Base-by-base conservation (phyloP, 2,888 invertebrate species). In the Eristalis tenax region DNA sequence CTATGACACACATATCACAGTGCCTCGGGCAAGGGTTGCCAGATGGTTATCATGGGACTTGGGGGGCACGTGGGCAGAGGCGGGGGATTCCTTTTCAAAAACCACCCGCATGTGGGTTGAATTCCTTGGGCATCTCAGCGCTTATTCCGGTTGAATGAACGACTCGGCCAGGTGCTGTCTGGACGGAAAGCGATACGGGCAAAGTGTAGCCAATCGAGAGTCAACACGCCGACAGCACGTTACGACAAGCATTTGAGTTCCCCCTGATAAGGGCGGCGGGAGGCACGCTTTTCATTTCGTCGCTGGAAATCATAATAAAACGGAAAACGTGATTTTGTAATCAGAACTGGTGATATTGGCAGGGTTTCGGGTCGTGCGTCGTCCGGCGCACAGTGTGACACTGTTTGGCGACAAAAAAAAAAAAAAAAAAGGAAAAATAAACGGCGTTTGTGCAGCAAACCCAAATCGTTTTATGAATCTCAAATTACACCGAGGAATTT, bases 71-170 rank as follows among this genome's bases (percentile, higher is more conserved):
- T 18, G 50, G 50, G 2, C 18, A 5, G 50, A 8, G 18, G 50
- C 6, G 50, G 50, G 18, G 18, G 18, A 38, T 13, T 13, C 1
- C 8, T n/a, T n/a, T 11, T 32, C 5, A 5, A 10, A 15, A 32
- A n/a, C 35, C 64, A 18, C 50, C 43, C 26, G 40, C 40, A 40
- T 65, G 65, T 26, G 43, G 18, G 50, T 50, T 50, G 50, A 50
- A 18, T 50, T 50, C 50, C 64, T 38, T 23, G 22, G 64, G 23
- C 18, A 28, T 38, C 38, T 8, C 18, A 28, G 40, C 0, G 18
- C 50, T 28, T 68, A 18, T 56, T 50, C 18, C 50, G 50, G 68
- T 68, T 68, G 50, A 68, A 56, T 32, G 68, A 56, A 68, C 68
- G 50, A 18, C 50, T 50, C 50, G 50, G 50, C n/a, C 50, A 50